Base-by-base conservation (phyloP, 2,797 vertebrate genomes). In the Champsocephalus gunnari region DNA sequence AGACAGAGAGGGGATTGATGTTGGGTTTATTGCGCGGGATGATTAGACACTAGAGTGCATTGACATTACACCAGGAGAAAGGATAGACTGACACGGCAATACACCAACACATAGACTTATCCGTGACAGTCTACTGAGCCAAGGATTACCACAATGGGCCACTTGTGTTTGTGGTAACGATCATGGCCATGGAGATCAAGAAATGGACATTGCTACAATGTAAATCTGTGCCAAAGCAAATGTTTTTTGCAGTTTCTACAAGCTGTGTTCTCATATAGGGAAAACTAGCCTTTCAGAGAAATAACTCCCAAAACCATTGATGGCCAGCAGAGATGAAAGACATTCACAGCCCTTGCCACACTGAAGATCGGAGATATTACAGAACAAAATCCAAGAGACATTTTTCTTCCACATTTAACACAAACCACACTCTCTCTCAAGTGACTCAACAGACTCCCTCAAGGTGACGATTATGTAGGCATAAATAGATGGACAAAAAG, bases 201-300 rank as follows among this genome's bases (percentile, higher is more conserved):
- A 90, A 93, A 92, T 90, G 91, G 88, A 92, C 89, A 92, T 94
- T 93, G 89, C 94, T 92, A 90, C 86, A 92, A 94, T 93, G 93
- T 94, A 95, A 92, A 94, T 91, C 91, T 91, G 94, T 95, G 94
- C 94, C 95, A 96, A 95, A 95, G 94, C 94, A 95, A 95, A 93
- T 92, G 91, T 93, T 93, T 94, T 95, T 95, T 94, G 94, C 93
- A 92, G 94, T 95, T 94, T 94, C 93, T 94, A 93, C 91, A 91
- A 95, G 92, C 94, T 94, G 93, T 95, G 92, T 93, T 91, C 89
- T 89, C 91, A 89, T 94, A 91, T 95, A 91, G 91, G 87, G 86
- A 89, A 88, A 81, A 89, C 92, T 93, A 94, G 92, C 92, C 92
- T 94, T 94, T 95, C 92, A 89, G 93, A 94, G 88, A 90, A 90